These are phyloP conservation scores for Hypsibius dujardini DNA, from an alignment of 1,140 invertebrate species.

Conservation along the genomic window DNA sequence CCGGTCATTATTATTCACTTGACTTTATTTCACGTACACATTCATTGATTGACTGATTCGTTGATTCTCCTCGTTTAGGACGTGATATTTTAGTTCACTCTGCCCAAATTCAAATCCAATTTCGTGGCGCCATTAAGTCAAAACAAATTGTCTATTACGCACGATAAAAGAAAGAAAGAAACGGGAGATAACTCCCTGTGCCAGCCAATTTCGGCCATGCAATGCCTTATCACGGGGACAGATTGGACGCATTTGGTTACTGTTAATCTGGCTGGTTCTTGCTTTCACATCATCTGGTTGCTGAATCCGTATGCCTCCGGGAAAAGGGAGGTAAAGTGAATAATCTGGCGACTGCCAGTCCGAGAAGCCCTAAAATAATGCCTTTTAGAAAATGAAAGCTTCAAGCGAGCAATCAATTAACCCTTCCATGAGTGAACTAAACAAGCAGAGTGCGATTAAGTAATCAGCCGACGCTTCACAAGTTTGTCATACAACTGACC, in stretches of 20 bases:
- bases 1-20: no score
- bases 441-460: no score
- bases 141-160: not conserved
- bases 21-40: no score
- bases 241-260: not conserved
- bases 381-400: no score
- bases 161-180: not conserved
- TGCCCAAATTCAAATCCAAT: not conserved
- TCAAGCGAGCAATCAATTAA: no score
- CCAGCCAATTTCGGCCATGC: not conserved
- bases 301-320: not conserved
- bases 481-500: no score
- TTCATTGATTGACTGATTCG: no score
- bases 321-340: not conserved
- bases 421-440: no score
- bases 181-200: no score
- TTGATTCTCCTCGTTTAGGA: no score
- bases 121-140: not conserved
- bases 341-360: not conserved
- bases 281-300: not conserved
- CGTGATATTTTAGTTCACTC: no score
- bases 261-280: not conserved
- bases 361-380: not conserved
- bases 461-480: no score
- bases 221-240: not conserved